Evolutionary conservation across 2,113 vertebrate species (phyloP).

Genomic region (Agapornis roseicollis): DNA sequence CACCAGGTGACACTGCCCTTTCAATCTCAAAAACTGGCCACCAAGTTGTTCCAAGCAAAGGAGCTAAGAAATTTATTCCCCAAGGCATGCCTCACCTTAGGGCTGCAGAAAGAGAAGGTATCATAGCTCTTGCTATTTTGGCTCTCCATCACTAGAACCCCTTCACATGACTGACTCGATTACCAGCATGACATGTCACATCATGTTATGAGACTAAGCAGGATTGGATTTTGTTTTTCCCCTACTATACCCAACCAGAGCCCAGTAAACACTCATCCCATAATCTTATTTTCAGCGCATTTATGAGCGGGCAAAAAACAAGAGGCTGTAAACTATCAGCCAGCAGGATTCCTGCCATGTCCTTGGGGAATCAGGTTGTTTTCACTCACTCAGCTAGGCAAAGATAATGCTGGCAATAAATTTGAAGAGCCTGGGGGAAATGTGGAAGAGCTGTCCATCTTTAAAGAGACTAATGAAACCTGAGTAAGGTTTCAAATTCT

Average conservation of each 20-base stretch:
- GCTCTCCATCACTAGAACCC: not conserved
- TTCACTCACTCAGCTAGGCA: not conserved
- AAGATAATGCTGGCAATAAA: not conserved
- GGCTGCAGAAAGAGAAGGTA: not conserved
- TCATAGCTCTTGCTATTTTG: rapidly evolving
- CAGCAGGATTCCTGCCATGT: not conserved
- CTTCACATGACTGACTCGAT: rapidly evolving
- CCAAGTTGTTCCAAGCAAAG: not conserved
- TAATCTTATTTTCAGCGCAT: not conserved
- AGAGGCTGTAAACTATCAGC: not conserved
- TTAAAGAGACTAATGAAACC: not conserved
- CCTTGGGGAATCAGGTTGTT: not conserved
- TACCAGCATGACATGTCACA: not conserved
- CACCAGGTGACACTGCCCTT: not conserved
- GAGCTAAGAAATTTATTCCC: not conserved
- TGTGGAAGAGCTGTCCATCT: not conserved
- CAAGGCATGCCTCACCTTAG: not conserved
- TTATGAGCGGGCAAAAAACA: not conserved
- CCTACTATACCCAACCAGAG: not conserved
- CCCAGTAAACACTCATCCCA: not conserved
- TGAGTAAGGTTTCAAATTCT: not conserved
- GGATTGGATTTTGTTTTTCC: rapidly evolving
- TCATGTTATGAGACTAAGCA: not conserved
- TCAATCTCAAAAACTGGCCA: not conserved
- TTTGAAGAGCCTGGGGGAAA: not conserved